Base-by-base conservation (phyloP, 2,113 vertebrate genomes). In the Leiothrix lutea region DNA sequence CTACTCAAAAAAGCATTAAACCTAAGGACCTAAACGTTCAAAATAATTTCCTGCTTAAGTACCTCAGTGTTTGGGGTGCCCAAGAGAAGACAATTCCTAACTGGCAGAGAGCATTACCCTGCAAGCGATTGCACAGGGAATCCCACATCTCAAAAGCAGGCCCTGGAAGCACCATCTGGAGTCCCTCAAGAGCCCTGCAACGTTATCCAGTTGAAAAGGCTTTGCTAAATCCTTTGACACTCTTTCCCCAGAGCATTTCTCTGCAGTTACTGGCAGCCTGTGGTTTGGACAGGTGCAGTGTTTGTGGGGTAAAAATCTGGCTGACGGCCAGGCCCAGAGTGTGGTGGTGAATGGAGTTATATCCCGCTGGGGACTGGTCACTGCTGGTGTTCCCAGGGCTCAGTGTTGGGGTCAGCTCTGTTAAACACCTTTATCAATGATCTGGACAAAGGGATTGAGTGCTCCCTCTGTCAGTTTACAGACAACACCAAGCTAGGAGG, bases 1-100 rank as follows among this genome's bases (percentile, higher is more conserved):
- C 81, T 90, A 36, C 66, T 78, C 66, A 70, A 73, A 90, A 95
- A 95, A 70, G n/a, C 56, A 96, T 83, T 95, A 93, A 83, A 83
- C 0, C 0, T 7, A 56, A 90, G 42, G 66, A 66, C 85, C 67
- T 18, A 77, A 91, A 77, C 0, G 0, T 71, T 70, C 71, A 51
- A 70, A 88, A 86, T 48, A 40, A 95, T 93, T 80, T 65, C 62
- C 81, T 90, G 71, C 64, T 61, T 66, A 80, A 87, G 78, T 79
- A 87, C 44, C 29, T 75, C 70, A n/a, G 11, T 25, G 36, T 75
- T 53, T 50, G 79, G 69, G 33, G 29, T 77, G 51, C 25, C 80
- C 2, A 8, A 91, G 35, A 92, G 35, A 66, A 90, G 83, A 45
- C n/a, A 74, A 79, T 67, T 64, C 38, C 47, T 88, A 80, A 90